phyloP scores from a whole-genome alignment of 2,888 invertebrate species.

The Acanthosepion pharaonis region DNA sequence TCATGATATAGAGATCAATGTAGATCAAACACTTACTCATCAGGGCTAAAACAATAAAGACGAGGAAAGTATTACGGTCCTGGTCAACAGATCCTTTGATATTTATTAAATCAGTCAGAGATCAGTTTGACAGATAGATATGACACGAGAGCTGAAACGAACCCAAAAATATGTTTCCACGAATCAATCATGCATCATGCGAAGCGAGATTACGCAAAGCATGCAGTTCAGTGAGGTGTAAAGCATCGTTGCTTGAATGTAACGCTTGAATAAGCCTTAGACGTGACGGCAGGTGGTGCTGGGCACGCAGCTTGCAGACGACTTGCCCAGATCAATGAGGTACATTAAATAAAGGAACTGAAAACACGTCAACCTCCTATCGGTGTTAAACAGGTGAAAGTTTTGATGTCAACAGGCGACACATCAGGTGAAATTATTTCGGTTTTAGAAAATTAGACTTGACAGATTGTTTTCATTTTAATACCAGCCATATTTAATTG shows the following conservation, averaged over 20 bases:
- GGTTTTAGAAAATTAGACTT: neutral
- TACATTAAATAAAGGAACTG: neutral
- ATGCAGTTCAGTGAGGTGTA: neutral
- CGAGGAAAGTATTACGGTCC: no score
- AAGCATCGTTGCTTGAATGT: neutral
- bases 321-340: neutral
- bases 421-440: neutral
- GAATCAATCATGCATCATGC: neutral
- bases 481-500: no score
- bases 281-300: neutral
- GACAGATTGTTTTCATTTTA: no score
- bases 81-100: no score
- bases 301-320: neutral
- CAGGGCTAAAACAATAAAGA: no score
- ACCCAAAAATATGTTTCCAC: neutral
- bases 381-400: neutral
- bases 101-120: no score
- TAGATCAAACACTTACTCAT: no score
- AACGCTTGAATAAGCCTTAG: neutral
- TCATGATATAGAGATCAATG: no score
- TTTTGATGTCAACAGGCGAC: neutral
- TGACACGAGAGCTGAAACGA: no score
- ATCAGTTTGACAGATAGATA: no score
- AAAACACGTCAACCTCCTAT: neutral
- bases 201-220: neutral